A percentile compares a stretch with the other conserved stretches of the same genome.
phyloP scores from a whole-genome alignment of 1,140 invertebrate genomes.

The Polypedilum pembai region DNA sequence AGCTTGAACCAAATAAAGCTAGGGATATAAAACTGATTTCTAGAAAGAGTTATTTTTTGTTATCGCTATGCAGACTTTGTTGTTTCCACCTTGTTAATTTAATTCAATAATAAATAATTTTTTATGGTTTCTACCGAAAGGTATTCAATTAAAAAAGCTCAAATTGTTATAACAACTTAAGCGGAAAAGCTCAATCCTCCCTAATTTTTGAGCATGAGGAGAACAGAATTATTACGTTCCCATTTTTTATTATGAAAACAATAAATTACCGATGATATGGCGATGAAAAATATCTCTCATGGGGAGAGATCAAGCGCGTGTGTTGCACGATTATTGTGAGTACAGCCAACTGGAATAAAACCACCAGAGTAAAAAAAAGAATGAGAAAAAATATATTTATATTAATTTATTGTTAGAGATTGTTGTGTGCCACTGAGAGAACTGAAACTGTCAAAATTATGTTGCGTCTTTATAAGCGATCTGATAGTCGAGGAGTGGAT shows the following conservation, averaged over 20 bases:
- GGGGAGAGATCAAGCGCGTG: background rate
- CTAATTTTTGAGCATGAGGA: too few species aligned
- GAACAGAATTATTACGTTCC: too few species aligned
- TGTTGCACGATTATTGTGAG: background rate
- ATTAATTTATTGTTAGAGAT: constrained; percentile 2
- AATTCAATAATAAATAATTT: too few species aligned
- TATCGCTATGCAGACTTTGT: too few species aligned
- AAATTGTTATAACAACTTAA: too few species aligned
- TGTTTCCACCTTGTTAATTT: too few species aligned
- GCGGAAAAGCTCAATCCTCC: too few species aligned
- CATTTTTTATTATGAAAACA: background rate
- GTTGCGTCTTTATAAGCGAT: background rate
- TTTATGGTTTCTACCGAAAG: too few species aligned
- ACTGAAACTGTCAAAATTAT: constrained; percentile 18
- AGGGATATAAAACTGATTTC: too few species aligned
- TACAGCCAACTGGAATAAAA: background rate
- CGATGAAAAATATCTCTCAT: constrained; percentile 3
- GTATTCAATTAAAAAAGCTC: too few species aligned
- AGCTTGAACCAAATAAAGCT: too few species aligned
- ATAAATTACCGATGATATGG: constrained; percentile 12
- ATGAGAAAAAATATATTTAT: background rate
- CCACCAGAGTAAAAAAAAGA: background rate
- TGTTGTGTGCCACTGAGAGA: background rate
- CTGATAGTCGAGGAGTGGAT: background rate
- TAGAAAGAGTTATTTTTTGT: too few species aligned